Percentiles rank a stretch among this genome's conserved stretches.
phyloP scores from a whole-genome alignment of 2,113 vertebrate genomes.

The Bos javanicus region DNA sequence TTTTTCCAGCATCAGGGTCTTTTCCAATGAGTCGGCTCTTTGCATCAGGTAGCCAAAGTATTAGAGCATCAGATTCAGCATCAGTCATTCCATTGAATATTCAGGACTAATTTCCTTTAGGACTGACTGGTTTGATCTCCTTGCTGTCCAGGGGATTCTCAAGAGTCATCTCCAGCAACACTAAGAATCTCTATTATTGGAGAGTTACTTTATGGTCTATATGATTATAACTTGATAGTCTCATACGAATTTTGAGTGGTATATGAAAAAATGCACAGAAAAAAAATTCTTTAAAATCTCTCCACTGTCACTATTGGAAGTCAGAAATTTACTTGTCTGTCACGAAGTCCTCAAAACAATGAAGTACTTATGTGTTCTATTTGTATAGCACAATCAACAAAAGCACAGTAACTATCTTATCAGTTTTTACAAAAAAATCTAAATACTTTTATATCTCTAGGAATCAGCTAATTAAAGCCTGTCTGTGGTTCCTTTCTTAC shows the following conservation, averaged over 20 bases:
- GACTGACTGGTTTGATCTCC: background rate
- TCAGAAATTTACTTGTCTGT: conserved; percentile 23
- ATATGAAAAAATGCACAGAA: background rate
- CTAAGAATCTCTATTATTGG: background rate
- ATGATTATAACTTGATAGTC: background rate
- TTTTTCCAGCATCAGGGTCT: background rate
- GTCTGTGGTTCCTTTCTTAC: background rate
- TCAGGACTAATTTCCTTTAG: background rate
- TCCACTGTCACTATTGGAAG: background rate
- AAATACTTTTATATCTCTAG: background rate
- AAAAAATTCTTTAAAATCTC: background rate
- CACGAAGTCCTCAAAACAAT: background rate
- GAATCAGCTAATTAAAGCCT: conserved; percentile 26
- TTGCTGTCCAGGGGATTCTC: background rate
- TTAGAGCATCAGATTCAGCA: background rate
- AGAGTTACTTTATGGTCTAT: background rate
- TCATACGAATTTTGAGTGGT: background rate
- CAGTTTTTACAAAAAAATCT: background rate
- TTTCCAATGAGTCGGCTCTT: background rate
- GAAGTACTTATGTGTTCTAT: background rate
- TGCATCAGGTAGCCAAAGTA: background rate
- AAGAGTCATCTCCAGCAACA: background rate
- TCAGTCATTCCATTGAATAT: background rate
- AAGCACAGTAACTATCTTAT: background rate
- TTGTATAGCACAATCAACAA: background rate